Base-by-base conservation (phyloP, 1,140 invertebrate species). In the Parapsyche elsis region DNA sequence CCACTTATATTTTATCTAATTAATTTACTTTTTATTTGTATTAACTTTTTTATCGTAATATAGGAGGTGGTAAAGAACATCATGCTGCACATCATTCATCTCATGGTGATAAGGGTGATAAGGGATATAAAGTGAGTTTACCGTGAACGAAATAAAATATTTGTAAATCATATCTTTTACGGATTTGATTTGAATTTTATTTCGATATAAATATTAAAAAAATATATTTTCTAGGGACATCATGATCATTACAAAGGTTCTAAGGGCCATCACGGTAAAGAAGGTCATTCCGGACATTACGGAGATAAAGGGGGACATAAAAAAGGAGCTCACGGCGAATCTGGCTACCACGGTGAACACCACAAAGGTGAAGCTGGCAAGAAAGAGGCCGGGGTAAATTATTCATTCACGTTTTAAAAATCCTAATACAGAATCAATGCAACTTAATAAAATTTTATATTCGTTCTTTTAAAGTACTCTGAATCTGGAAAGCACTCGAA, bases 401-500 rank as follows among this genome's bases (percentile, higher is more conserved):
- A 9, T 24, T 67, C 21, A 38, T 71, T 38, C 14, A 46, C 45
- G n/a, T n/a, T n/a, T 9, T 46, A 67, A 26, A 9, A 24, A 9
- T 71, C 26, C 30, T 38, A 73, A 26, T 9, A 61, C 16, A 61
- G 16, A 9, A 46, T 46, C 12, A 12, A 7, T 46, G 12, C 45
- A 46, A 46, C 12, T 61, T 61, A 9, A 61, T 21, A 16, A 5
- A 61, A 9, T 16, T 61, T 74, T 49, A 21, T 26, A 71, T 74
- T 67, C 61, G 5, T 19, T 71, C 1, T 38, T 38, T 49, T 83
- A 12, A 81, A 91, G 90, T 91, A 89, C 80, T 90, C 90, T 26
- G 92, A 94, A 83, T 89, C 91, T 0, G 92, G 92, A 0, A 90
- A 93, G 82, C 92, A 93, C 79, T 90, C 91, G 12, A 93, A 94